These are phyloP conservation scores for Cuniculus paca DNA, from an alignment of 2,797 vertebrate genomes.

Conservation along the genomic window DNA sequence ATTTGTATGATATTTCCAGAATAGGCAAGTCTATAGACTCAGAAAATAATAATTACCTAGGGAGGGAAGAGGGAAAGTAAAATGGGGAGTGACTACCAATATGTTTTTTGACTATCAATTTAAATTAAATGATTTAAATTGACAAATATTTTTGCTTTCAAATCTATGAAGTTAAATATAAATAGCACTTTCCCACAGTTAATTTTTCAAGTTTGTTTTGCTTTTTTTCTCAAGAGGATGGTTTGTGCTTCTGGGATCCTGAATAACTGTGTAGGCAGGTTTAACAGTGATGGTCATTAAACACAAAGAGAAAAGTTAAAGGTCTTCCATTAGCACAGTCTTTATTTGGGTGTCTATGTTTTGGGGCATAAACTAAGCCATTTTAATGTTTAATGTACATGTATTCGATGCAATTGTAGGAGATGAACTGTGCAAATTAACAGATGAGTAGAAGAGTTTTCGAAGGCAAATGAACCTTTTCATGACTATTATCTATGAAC, in stretches of 20 bases:
- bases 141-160: neutral
- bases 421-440: constrained; percentile 74
- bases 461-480: constrained; percentile 64
- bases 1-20: neutral
- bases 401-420: constrained; percentile 62
- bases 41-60: neutral
- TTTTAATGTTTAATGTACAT: constrained; percentile 77
- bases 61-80: neutral
- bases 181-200: neutral
- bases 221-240: neutral
- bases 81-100: neutral
- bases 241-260: neutral
- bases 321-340: constrained; percentile 23
- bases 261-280: neutral
- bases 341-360: constrained; percentile 66
- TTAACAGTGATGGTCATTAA: constrained; percentile 65
- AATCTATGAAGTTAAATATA: constrained; percentile 41
- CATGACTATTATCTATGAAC: constrained; percentile 60
- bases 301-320: constrained; percentile 62
- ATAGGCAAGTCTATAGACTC: neutral
- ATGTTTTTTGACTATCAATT: neutral
- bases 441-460: constrained; percentile 63
- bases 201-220: neutral
- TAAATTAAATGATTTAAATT: neutral
- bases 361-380: constrained; percentile 66